A percentile compares a stretch with the other conserved stretches of the same genome.
Evolutionary conservation across 2,888 invertebrate species (phyloP).

Genomic region (Barypeithes pellucidus): DNA sequence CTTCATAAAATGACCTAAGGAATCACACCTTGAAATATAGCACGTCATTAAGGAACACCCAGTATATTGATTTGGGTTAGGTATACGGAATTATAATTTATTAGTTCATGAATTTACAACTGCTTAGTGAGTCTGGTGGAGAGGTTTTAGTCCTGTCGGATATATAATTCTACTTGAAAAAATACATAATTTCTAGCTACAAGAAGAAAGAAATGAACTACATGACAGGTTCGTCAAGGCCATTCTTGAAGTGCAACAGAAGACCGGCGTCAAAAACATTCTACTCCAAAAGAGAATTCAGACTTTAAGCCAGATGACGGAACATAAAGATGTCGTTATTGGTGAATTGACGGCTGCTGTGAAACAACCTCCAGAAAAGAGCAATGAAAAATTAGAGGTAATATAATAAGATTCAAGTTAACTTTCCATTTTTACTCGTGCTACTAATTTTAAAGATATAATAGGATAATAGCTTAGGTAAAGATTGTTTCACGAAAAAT

Average conservation of each 20-base stretch:
- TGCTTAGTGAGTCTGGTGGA: too few species aligned
- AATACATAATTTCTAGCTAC: constrained; percentile 65
- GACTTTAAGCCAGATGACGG: constrained; percentile 77
- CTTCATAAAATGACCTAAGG: too few species aligned
- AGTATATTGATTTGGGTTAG: too few species aligned
- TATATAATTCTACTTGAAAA: background rate
- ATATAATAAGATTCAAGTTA: background rate
- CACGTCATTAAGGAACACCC: too few species aligned
- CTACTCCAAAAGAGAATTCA: constrained; percentile 84
- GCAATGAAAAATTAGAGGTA: constrained; percentile 77
- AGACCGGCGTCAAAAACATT: constrained; percentile 86
- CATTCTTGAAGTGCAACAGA: constrained; percentile 90
- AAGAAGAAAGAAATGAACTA: constrained; percentile 84
- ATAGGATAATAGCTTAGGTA: too few species aligned
- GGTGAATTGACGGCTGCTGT: constrained; percentile 74
- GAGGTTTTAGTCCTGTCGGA: too few species aligned
- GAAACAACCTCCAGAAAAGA: constrained; percentile 72
- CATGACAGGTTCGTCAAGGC: constrained; percentile 87
- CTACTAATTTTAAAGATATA: too few species aligned
- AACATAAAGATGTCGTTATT: constrained; percentile 80
- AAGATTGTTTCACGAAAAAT: too few species aligned
- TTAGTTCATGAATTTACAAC: too few species aligned
- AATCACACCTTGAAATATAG: too few species aligned
- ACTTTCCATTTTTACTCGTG: too few species aligned
- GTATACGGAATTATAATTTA: too few species aligned